A percentile compares a stretch with the other conserved stretches of the same genome.
Evolutionary conservation across 2,113 vertebrate genomes (phyloP).

Genomic region (Chloropsis hardwickii): DNA sequence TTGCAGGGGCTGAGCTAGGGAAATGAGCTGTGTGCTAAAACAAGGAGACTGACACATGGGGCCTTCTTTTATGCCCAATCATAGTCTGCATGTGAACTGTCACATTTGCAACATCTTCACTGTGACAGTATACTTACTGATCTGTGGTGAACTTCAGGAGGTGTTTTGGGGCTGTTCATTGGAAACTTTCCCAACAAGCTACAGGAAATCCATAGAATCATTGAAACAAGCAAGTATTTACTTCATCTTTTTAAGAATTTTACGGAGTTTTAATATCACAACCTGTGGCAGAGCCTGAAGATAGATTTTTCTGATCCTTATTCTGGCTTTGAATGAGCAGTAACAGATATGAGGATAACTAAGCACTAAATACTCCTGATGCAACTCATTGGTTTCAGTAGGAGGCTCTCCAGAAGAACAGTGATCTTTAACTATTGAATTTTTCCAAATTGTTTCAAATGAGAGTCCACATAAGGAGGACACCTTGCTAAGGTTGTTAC

Average conservation of each 20-base stretch:
- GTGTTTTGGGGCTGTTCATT: not conserved
- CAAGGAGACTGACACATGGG: not conserved
- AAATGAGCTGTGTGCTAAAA: not conserved
- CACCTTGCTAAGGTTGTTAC: not conserved
- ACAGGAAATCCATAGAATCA: not conserved
- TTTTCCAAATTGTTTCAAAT: not conserved
- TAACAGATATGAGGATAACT: not conserved
- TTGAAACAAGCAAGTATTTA: not conserved
- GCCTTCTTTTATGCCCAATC: not conserved
- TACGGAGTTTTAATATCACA: not conserved
- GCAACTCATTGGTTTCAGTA: not conserved
- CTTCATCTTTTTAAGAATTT: not conserved
- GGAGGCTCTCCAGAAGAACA: not conserved
- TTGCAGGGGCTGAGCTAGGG: not conserved
- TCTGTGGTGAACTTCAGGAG: not conserved
- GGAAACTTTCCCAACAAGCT: not conserved
- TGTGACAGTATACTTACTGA: accelerated
- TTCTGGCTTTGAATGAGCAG: not conserved
- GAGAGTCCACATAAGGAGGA: not conserved
- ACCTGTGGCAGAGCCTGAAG: not conserved
- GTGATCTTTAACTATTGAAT: not conserved
- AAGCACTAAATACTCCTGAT: not conserved
- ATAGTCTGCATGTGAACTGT: not conserved
- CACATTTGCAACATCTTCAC: not conserved
- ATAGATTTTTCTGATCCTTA: not conserved